phyloP scores from a whole-genome alignment of 2,888 invertebrate genomes.

The Neoaliturus tenellus region DNA sequence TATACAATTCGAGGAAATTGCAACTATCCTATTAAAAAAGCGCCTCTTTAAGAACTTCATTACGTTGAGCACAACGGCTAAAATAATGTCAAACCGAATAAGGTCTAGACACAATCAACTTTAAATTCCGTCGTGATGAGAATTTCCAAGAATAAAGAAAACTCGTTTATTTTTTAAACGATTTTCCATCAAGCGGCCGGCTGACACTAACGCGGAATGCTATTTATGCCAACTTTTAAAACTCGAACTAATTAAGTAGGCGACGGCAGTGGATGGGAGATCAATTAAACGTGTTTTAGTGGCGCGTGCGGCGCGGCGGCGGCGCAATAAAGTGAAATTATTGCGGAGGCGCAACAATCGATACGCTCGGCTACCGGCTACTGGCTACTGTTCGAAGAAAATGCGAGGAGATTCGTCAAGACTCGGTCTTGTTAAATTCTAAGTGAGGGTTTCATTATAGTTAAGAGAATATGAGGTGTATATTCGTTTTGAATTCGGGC shows the following conservation, averaged over 20 bases:
- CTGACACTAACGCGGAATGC: slow-evolving; percentile 23
- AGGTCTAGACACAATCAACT: slow-evolving; percentile 13
- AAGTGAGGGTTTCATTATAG: too few species aligned
- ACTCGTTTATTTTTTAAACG: slow-evolving; percentile 35
- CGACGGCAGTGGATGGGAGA: background rate
- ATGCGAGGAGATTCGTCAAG: too few species aligned
- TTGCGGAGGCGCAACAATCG: slow-evolving; percentile 11
- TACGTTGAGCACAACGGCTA: background rate
- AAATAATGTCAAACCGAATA: slow-evolving; percentile 18
- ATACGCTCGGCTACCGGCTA: too few species aligned
- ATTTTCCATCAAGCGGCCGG: slow-evolving; percentile 16
- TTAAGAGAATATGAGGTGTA: too few species aligned
- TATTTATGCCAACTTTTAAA: slow-evolving; percentile 36
- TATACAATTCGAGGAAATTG: too few species aligned
- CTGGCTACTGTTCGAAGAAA: too few species aligned
- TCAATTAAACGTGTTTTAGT: slow-evolving; percentile 33
- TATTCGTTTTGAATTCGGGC: too few species aligned
- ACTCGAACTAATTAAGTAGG: slow-evolving; percentile 40
- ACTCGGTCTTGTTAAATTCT: too few species aligned
- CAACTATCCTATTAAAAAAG: too few species aligned
- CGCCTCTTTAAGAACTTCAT: background rate
- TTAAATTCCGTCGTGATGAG: slow-evolving; percentile 26
- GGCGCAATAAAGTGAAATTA: slow-evolving; percentile 38
- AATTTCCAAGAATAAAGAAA: slow-evolving; percentile 35
- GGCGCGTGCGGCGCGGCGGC: background rate